These are phyloP conservation scores for Camelus bactrianus DNA, from an alignment of 2,113 vertebrate genomes.

Conservation along the genomic window DNA sequence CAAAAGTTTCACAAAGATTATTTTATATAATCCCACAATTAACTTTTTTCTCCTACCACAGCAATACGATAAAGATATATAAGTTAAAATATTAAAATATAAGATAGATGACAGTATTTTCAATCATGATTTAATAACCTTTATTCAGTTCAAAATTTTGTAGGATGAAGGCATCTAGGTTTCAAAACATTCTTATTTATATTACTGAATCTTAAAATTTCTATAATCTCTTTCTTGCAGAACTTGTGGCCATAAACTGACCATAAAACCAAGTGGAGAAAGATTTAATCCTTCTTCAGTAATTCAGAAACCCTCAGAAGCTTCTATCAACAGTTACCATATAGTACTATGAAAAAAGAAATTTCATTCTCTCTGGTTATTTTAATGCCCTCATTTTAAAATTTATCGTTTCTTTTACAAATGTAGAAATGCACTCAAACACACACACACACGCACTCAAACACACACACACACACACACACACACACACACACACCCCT, in stretches of 20 bases:
- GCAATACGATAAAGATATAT: neutral
- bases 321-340: neutral
- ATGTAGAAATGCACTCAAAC: neutral
- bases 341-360: neutral
- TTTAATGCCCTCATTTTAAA: neutral
- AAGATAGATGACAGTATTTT: neutral
- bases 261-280: neutral
- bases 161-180: neutral
- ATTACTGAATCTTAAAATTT: slow-evolving; percentile 10
- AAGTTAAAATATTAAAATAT: neutral
- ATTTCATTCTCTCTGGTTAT: neutral
- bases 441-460: neutral
- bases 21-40: too few species aligned
- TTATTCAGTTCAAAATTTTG: neutral
- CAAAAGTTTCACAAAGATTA: too few species aligned
- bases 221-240: neutral
- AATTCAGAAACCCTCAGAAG: neutral
- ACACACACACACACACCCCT: slow-evolving; percentile 21
- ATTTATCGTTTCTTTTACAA: slow-evolving; percentile 30
- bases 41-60: neutral
- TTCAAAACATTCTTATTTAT: slow-evolving; percentile 42
- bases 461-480: neutral
- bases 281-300: neutral
- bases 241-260: neutral
- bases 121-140: neutral